These are phyloP conservation scores for Eutolmus rufibarbis DNA, from an alignment of 2,888 invertebrate species.

Conservation along the genomic window DNA sequence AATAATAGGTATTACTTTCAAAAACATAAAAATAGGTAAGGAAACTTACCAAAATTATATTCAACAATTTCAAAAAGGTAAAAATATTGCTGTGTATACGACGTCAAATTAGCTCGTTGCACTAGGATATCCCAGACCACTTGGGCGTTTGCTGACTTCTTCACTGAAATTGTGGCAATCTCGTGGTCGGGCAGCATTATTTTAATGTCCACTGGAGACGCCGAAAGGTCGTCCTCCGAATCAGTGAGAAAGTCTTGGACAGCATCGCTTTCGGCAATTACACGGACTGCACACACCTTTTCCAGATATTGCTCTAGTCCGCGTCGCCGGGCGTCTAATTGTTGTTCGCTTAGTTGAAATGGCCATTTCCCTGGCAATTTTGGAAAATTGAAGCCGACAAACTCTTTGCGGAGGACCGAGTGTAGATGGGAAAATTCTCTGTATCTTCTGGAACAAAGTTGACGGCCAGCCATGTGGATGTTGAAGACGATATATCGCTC, in stretches of 20 bases:
- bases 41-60: conserved; percentile 84
- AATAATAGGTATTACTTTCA: background rate
- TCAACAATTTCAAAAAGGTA: conserved; percentile 97
- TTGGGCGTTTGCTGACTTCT: conserved; percentile 87
- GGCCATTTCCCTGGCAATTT: conserved; percentile 99
- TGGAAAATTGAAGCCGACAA: conserved; percentile 93
- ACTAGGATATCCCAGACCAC: conserved; percentile 89
- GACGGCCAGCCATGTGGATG: conserved; percentile 98
- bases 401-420: conserved; percentile 88
- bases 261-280: conserved; percentile 96
- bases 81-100: conserved; percentile 86
- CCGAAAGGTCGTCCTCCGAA: conserved; percentile 81
- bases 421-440: conserved; percentile 93
- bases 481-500: conserved; percentile 95
- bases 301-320: conserved; percentile 98
- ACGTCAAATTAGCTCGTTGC: conserved; percentile 81
- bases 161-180: conserved; percentile 86
- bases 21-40: background rate
- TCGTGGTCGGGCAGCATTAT: conserved; percentile 88
- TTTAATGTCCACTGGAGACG: conserved; percentile 80
- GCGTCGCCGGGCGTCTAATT: conserved; percentile 90
- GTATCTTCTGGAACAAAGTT: conserved; percentile 94
- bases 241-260: conserved; percentile 98
- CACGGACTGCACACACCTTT: conserved; percentile 95
- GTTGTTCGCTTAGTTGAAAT: conserved; percentile 95